These are phyloP conservation scores for Hyposoter didymator DNA, from an alignment of 2,888 invertebrate genomes.

Conservation along the genomic window DNA sequence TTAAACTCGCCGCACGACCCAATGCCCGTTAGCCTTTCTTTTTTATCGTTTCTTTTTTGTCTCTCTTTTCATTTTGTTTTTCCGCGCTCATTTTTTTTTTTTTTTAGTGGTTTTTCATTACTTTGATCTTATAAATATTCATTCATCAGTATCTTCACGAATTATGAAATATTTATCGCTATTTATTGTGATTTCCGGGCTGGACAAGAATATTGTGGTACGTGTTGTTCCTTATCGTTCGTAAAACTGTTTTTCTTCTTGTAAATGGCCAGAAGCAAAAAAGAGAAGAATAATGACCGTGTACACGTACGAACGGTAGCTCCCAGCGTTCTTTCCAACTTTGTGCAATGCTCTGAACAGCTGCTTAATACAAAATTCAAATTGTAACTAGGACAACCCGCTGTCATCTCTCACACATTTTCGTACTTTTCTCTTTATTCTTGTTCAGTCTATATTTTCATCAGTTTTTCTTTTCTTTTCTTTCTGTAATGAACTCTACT, in stretches of 20 bases:
- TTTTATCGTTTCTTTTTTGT: background rate
- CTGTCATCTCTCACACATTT: background rate
- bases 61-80: background rate
- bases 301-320: background rate
- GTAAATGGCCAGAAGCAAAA: background rate
- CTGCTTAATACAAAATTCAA: background rate
- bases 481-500: background rate
- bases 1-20: constrained; percentile 46
- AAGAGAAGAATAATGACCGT: background rate
- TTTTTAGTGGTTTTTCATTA: background rate
- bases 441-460: background rate
- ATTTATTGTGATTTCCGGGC: background rate
- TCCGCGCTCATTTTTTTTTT: background rate
- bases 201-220: background rate
- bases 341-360: background rate
- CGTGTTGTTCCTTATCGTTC: background rate
- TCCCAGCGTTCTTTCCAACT: background rate
- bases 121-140: background rate
- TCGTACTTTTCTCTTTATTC: background rate
- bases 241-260: background rate
- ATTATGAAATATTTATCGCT: background rate
- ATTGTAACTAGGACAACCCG: background rate
- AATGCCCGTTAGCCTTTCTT: constrained; percentile 17
- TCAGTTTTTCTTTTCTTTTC: background rate
- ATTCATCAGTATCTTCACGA: background rate